These are phyloP conservation scores for Salvelinus fontinalis DNA, from an alignment of 2,113 vertebrate species.

Conservation along the genomic window DNA sequence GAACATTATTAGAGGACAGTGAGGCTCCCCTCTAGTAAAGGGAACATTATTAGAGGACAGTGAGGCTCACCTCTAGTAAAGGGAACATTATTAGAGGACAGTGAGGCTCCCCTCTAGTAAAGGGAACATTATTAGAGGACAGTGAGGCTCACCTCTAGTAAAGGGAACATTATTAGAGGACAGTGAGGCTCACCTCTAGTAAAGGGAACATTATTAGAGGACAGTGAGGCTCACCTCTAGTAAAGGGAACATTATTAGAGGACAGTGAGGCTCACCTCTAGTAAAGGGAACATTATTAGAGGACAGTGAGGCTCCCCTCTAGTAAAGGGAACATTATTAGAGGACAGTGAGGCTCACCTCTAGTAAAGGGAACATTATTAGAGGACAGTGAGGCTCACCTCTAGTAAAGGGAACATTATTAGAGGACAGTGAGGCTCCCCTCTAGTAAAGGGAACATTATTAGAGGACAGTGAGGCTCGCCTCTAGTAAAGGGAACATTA, in stretches of 20 bases:
- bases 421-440: constrained; percentile 77
- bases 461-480: constrained; percentile 57
- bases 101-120: constrained; percentile 84
- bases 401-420: constrained; percentile 94
- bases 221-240: constrained; percentile 79
- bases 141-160: constrained; percentile 83
- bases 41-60: constrained; percentile 71
- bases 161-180: constrained; percentile 77
- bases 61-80: constrained; percentile 84
- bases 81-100: constrained; percentile 75
- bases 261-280: constrained; percentile 78
- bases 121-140: constrained; percentile 75
- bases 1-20: constrained; percentile 66
- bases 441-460: constrained; percentile 89
- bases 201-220: constrained; percentile 80
- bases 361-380: not conserved
- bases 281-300: constrained; percentile 82
- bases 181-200: constrained; percentile 80
- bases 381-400: constrained; percentile 70
- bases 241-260: constrained; percentile 81
- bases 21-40: constrained; percentile 86
- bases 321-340: constrained; percentile 85
- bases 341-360: not conserved
- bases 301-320: constrained; percentile 74
- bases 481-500: constrained; percentile 90